Evolutionary conservation across 2,888 invertebrate genomes (phyloP), one percentile per base, ranked within the genome.

Genomic region (Oegoconia quadripuncta): DNA sequence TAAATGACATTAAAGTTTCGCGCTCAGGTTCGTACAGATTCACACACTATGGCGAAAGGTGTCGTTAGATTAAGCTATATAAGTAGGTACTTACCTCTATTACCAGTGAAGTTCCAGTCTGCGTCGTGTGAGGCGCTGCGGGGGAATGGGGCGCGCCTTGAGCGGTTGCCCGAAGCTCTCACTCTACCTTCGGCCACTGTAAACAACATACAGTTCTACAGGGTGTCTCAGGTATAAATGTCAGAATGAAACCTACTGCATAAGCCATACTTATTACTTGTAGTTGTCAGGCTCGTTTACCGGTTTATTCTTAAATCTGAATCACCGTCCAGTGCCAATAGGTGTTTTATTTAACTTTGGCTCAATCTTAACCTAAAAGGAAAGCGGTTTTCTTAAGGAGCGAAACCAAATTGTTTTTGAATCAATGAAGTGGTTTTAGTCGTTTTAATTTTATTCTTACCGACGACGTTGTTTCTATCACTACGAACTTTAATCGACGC

Each of bases 71-170:
- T 7, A 23, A n/a, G 41, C 32, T 34, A 12, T 14, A 20, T 8
- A 37, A 37, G 22, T 11, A 30, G 18, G 14, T 8, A 42, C 55
- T 37, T 67, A 86, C 86, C 86, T 74, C 86, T 76, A 20, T 76
- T 82, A 2, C 86, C 86, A 2, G 84, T 86, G 46, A 86, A 86
- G 54, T 86, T 86, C 87, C 87, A 87, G 58, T 87, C 86, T 0
- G 71, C 58, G 35, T 87, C 84, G 35, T 84, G 84, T 39, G 71
- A 64, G 54, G 75, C 67, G 46, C 78, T 79, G 2, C 76, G 66
- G 1, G 83, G 82, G 53, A 64, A 79, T 1, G 87, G 87, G 8
- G 87, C 55, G 2, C 87, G 79, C 48, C 87, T 53, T 23, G 87
- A 86, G 44, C 86, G 76, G 64, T 86, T 86, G 17, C 69, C 79